Conservation (phyloP, 2,797 vertebrate genomes). For the Enteromius argenteus region DNA sequence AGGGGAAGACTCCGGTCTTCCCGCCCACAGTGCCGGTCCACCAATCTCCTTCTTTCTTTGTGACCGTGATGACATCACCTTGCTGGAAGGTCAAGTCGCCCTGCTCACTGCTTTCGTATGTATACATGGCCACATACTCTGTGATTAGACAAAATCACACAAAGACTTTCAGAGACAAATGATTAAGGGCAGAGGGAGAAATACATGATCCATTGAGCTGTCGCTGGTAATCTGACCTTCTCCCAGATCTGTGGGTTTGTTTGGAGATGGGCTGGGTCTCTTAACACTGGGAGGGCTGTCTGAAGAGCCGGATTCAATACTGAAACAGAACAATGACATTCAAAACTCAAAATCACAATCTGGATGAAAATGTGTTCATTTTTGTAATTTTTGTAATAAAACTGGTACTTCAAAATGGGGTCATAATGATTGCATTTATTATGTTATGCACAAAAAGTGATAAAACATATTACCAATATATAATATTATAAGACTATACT, state of each 20-base stretch:
- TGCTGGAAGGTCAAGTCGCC: constrained; percentile 98
- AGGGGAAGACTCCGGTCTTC: constrained; percentile 96
- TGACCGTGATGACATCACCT: constrained; percentile 94
- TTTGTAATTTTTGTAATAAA: constrained; percentile 1
- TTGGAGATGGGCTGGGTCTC: constrained; percentile 90
- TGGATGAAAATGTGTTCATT: background rate
- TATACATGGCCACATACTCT: constrained; percentile 99
- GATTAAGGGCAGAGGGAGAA: background rate
- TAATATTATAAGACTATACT: background rate
- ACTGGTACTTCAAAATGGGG: background rate
- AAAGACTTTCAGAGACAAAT: background rate
- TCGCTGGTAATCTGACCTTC: constrained; percentile 83
- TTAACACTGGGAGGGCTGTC: constrained; percentile 93
- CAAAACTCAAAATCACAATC: background rate
- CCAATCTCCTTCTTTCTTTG: constrained; percentile 98
- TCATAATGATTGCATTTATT: background rate
- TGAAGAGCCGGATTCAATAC: constrained; percentile 87
- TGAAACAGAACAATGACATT: constrained; percentile 60
- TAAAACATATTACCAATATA: background rate
- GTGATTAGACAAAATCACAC: constrained; percentile 44
- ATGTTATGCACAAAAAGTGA: background rate
- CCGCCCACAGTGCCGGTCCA: constrained; percentile 93
- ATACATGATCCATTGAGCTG: background rate
- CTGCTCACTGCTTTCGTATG: constrained; percentile 97
- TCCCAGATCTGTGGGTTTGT: constrained; percentile 84